Percentiles rank a stretch among this genome's conserved stretches.
Evolutionary conservation across 2,797 vertebrate species (phyloP).

Genomic region (Propithecus deckenii): DNA sequence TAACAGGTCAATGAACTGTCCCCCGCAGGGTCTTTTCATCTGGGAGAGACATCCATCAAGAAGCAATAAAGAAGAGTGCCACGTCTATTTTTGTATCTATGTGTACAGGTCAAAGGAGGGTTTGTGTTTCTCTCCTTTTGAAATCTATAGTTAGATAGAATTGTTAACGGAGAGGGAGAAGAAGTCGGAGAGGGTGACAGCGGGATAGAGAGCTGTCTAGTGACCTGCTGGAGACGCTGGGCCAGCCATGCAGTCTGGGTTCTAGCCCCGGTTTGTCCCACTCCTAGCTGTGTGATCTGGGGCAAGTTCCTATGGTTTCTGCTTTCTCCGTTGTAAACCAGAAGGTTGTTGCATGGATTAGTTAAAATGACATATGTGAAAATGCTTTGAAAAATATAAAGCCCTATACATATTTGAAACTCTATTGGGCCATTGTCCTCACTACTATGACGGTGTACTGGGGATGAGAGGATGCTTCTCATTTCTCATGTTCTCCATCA

Average conservation of each 20-base stretch:
- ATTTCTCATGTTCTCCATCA: neutral
- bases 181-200: neutral
- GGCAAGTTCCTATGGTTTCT: neutral
- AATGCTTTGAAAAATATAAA: constrained; percentile 38
- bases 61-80: constrained; percentile 30
- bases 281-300: neutral
- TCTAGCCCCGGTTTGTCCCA: neutral
- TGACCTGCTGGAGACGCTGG: neutral
- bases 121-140: constrained; percentile 11
- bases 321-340: neutral
- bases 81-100: constrained; percentile 62
- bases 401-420: neutral
- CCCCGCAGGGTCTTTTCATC: constrained; percentile 40
- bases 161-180: neutral
- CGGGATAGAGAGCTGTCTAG: neutral
- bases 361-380: neutral
- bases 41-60: constrained; percentile 33
- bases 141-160: neutral
- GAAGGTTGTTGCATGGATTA: neutral
- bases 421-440: neutral
- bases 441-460: neutral
- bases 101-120: constrained; percentile 30
- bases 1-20: constrained; percentile 37
- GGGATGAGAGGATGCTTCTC: neutral
- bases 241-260: neutral